phyloP scores from a whole-genome alignment of 2,113 vertebrate genomes.

The Ursus arctos region DNA sequence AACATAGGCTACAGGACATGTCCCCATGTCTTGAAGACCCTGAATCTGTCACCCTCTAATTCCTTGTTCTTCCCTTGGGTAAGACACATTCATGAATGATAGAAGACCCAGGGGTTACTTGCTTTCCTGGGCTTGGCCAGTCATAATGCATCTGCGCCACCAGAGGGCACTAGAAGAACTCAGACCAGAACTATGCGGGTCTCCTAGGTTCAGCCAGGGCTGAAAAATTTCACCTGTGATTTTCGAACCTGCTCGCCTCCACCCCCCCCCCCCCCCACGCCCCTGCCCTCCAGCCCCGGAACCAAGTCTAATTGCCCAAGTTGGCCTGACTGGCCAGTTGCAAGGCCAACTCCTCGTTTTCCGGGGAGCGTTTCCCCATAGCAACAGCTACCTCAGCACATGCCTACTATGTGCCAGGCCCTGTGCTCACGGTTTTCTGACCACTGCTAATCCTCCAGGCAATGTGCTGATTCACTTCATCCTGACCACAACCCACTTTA shows the following conservation, averaged over 20 bases:
- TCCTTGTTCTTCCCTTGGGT: not conserved
- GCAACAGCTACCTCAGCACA: not conserved
- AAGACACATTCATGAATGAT: not conserved
- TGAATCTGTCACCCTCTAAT: not conserved
- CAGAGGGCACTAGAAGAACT: constrained; percentile 68
- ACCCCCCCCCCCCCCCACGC: not conserved
- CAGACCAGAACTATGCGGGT: not conserved
- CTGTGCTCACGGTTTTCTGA: not conserved
- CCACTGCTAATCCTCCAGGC: not conserved
- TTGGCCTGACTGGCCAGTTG: not conserved
- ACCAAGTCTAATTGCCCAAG: not conserved
- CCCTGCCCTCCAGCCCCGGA: not conserved
- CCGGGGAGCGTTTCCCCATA: not conserved
- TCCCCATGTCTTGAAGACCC: not conserved
- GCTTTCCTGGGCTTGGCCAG: not conserved
- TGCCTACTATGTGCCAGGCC: not conserved
- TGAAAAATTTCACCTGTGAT: not conserved
- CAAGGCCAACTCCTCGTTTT: not conserved
- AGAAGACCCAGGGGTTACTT: not conserved
- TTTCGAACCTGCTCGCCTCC: not conserved
- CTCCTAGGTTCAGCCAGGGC: not conserved
- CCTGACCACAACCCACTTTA: not conserved
- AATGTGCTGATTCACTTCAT: not conserved
- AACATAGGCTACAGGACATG: not conserved
- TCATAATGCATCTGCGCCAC: constrained; percentile 61